These are phyloP conservation scores for Drosophila putrida DNA, from an alignment of 2,888 invertebrate species.

Conservation along the genomic window DNA sequence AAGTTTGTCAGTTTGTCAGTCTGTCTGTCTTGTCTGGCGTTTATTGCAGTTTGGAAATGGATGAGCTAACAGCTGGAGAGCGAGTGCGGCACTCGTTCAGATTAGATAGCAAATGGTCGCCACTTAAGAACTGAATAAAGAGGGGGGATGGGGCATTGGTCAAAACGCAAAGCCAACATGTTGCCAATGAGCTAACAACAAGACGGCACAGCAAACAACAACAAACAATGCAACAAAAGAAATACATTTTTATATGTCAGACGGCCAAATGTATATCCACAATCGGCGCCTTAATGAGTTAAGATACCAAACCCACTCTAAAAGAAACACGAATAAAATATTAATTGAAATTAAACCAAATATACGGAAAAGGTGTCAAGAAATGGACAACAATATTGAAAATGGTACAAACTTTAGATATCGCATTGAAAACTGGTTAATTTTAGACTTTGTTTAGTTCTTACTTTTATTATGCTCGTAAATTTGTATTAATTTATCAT, in stretches of 20 bases:
- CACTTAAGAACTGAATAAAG: constrained; percentile 32
- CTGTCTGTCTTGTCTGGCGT: constrained; percentile 24
- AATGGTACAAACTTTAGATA: neutral
- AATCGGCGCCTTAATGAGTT: constrained; percentile 45
- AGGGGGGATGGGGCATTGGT: constrained; percentile 1
- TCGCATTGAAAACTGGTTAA: neutral
- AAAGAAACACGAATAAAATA: constrained; percentile 22
- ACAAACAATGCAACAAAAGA: constrained; percentile 40
- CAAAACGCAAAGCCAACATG: constrained; percentile 36
- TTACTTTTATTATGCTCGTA: too few species aligned
- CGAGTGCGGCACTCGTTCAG: constrained; percentile 71
- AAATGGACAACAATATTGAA: constrained; percentile 2
- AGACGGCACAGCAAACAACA: constrained; percentile 8
- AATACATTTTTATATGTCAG: constrained; percentile 32
- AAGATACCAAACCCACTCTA: constrained; percentile 26
- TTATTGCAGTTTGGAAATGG: constrained; percentile 76
- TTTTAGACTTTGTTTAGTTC: too few species aligned
- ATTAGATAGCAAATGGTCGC: constrained; percentile 73
- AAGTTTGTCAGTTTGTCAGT: constrained; percentile 42
- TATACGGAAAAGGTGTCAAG: constrained; percentile 29
- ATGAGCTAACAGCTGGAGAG: constrained; percentile 79
- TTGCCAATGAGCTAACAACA: constrained; percentile 56
- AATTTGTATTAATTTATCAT: neutral
- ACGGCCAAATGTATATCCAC: constrained; percentile 13
- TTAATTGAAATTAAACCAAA: constrained; percentile 25